These are phyloP conservation scores for Myripristis jacobus DNA, from an alignment of 2,797 vertebrate genomes.

Conservation along the genomic window DNA sequence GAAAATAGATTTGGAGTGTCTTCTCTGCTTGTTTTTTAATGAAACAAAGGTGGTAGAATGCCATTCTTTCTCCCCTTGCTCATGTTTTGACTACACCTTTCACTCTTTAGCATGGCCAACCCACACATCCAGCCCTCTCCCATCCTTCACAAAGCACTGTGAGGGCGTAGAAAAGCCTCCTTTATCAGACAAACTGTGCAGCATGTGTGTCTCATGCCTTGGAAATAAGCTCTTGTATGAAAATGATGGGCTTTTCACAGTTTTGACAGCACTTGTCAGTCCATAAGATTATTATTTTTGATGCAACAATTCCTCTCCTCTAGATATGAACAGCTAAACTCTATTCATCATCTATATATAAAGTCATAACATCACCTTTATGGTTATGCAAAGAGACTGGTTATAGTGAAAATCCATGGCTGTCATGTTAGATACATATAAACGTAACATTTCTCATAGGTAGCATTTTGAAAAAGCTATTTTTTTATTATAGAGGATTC, in stretches of 20 bases:
- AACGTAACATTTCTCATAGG: too few species aligned
- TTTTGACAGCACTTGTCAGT: conserved; percentile 36
- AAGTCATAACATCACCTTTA: not conserved
- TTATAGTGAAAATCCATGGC: not conserved
- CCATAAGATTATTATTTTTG: conserved; percentile 10
- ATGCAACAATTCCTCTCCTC: conserved; percentile 19
- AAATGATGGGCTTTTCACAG: not conserved
- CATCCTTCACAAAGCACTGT: conserved; percentile 18
- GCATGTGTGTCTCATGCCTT: conserved; percentile 24
- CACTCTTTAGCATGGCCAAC: conserved; percentile 30
- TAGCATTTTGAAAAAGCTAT: conserved; percentile 12
- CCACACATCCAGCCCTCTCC: conserved; percentile 37
- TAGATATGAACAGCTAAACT: conserved; percentile 25
- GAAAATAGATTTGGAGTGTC: not conserved
- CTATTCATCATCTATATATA: too few species aligned
- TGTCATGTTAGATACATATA: too few species aligned
- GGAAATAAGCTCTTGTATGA: conserved; percentile 29
- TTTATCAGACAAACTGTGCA: conserved; percentile 6
- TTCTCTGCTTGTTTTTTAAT: conserved; percentile 29
- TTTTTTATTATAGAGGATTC: conserved; percentile 1
- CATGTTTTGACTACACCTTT: conserved; percentile 53
- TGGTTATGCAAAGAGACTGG: not conserved
- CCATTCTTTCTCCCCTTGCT: conserved; percentile 15
- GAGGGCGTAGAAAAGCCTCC: conserved; percentile 29
- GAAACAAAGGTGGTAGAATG: conserved; percentile 29